Percentiles rank a stretch among this genome's conserved stretches.
phyloP scores from a whole-genome alignment of 1,140 invertebrate genomes.

The Papilio aristodemus region DNA sequence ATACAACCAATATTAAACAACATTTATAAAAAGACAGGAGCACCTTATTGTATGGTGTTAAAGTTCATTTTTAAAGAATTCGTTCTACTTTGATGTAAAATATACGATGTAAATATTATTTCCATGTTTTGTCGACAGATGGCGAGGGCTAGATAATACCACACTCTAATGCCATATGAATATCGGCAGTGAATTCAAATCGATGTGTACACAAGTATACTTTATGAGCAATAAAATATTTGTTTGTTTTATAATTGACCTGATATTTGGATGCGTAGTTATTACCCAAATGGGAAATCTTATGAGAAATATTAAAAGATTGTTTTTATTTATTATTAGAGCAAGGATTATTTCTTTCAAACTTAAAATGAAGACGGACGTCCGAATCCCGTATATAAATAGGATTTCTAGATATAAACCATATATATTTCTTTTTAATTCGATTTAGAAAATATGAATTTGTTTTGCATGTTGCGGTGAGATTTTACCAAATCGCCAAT shows the following conservation, averaged over 20 bases:
- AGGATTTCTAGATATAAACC: too few relatives aligned
- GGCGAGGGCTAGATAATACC: slow-evolving; percentile 63
- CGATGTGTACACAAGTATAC: slow-evolving; percentile 40
- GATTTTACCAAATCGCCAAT: too few relatives aligned
- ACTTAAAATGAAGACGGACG: too few relatives aligned
- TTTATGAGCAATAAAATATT: slow-evolving; percentile 64
- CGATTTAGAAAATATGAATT: too few relatives aligned
- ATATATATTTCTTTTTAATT: too few relatives aligned
- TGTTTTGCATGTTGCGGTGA: too few relatives aligned
- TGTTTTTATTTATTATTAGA: slow-evolving; percentile 20
- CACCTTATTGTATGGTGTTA: slow-evolving; percentile 30
- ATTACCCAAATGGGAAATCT: slow-evolving; percentile 31
- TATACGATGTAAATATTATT: slow-evolving; percentile 25
- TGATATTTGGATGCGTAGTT: slow-evolving; percentile 38
- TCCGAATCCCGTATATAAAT: too few relatives aligned
- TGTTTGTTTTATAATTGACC: slow-evolving; percentile 63
- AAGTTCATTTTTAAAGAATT: slow-evolving; percentile 38
- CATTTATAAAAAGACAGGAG: background rate
- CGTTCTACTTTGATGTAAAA: background rate
- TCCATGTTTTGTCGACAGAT: slow-evolving; percentile 56
- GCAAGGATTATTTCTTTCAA: slow-evolving; percentile 14
- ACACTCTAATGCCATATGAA: slow-evolving; percentile 51
- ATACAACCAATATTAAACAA: slow-evolving; percentile 37
- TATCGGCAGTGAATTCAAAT: slow-evolving; percentile 49
- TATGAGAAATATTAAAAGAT: slow-evolving; percentile 37